Percentiles rank a stretch among this genome's conserved stretches.
phyloP scores from a whole-genome alignment of 2,888 invertebrate genomes.

The Scaptomyza caliginosa region DNA sequence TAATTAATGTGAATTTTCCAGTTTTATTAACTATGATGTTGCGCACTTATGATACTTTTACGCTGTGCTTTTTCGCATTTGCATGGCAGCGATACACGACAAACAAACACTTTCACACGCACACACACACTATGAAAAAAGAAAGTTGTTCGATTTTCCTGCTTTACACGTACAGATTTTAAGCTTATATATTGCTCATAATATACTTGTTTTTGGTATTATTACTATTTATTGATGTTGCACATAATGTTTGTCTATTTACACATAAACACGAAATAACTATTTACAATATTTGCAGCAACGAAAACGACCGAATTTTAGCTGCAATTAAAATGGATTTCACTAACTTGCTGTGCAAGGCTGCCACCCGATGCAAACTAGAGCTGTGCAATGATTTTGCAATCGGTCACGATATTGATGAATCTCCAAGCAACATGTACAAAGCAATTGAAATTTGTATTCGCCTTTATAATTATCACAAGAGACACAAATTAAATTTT shows the following conservation, averaged over 20 bases:
- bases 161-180: slow-evolving; percentile 48
- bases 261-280: slow-evolving; percentile 26
- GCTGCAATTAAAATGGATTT: slow-evolving; percentile 60
- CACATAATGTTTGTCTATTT: slow-evolving; percentile 36
- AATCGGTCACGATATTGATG: slow-evolving; percentile 10
- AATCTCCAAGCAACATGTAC: neutral
- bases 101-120: slow-evolving; percentile 8
- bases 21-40: slow-evolving; percentile 56
- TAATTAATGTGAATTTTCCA: slow-evolving; percentile 39
- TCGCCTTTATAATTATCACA: neutral
- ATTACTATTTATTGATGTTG: slow-evolving; percentile 35
- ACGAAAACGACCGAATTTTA: slow-evolving; percentile 39
- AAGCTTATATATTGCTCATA: slow-evolving; percentile 35
- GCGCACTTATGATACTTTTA: slow-evolving; percentile 62
- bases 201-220: slow-evolving; percentile 34
- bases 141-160: slow-evolving; percentile 78
- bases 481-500: neutral
- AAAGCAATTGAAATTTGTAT: neutral
- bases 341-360: slow-evolving; percentile 44
- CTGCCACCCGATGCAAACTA: slow-evolving; percentile 44
- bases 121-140: slow-evolving; percentile 60
- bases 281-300: slow-evolving; percentile 56
- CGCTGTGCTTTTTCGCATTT: slow-evolving; percentile 58
- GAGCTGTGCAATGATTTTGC: slow-evolving; percentile 27
- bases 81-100: slow-evolving; percentile 43